These are phyloP conservation scores for Heliocidaris tuberculata DNA, from an alignment of 35 echinoderm and acorn worm species.

Conservation along the genomic window DNA sequence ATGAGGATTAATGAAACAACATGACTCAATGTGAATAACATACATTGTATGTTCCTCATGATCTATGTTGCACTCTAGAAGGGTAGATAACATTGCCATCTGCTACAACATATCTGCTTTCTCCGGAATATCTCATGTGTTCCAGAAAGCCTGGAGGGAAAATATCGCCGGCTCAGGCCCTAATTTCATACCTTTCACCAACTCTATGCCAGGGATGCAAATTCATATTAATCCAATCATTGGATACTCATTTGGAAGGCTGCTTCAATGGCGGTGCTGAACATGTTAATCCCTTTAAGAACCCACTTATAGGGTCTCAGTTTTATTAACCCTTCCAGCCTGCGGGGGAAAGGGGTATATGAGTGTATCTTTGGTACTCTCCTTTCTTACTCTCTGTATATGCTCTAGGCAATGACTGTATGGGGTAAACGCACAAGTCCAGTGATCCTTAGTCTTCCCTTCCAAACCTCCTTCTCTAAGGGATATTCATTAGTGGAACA, in stretches of 20 bases:
- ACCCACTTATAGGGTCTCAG: background rate
- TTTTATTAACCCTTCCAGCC: background rate
- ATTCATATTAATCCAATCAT: background rate
- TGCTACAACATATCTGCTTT: background rate
- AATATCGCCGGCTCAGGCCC: background rate
- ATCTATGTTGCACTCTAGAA: background rate
- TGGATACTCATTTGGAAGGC: background rate
- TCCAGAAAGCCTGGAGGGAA: background rate
- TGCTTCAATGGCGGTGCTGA: background rate
- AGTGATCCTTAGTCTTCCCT: background rate
- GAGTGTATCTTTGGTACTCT: background rate
- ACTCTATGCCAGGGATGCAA: background rate
- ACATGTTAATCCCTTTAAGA: conserved; percentile 2
- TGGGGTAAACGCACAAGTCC: background rate
- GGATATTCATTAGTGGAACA: no score
- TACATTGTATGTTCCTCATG: background rate
- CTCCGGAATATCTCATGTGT: background rate
- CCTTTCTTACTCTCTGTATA: background rate
- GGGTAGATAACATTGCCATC: background rate
- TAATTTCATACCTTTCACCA: conserved; percentile 7
- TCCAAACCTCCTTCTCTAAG: background rate
- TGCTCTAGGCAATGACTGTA: background rate
- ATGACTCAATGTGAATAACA: conserved; percentile 12
- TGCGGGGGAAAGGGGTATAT: background rate
- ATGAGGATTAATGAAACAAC: background rate